These are phyloP conservation scores for Molossus molossus DNA, from an alignment of 2,797 vertebrate species.

Conservation along the genomic window DNA sequence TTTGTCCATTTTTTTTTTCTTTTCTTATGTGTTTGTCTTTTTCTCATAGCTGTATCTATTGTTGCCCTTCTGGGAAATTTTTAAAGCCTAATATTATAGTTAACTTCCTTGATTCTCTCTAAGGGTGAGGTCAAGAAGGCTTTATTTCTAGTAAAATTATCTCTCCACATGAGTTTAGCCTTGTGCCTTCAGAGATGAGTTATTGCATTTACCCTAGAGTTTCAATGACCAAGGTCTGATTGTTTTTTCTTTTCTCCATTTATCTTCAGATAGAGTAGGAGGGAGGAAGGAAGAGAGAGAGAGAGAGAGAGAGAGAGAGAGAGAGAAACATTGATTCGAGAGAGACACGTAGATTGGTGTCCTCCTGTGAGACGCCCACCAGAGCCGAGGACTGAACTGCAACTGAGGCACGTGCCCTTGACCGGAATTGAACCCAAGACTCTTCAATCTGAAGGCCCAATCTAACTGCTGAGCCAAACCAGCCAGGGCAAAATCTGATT, in stretches of 20 bases:
- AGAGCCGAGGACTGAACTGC: too few species aligned
- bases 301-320: too few species aligned
- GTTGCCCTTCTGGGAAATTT: conserved; percentile 34
- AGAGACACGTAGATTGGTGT: too few species aligned
- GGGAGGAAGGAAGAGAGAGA: too few species aligned
- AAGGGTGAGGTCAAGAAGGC: neutral
- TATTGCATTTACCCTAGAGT: conserved; percentile 31
- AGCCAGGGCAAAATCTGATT: neutral
- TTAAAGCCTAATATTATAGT: conserved; percentile 33
- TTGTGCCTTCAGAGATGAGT: conserved; percentile 19
- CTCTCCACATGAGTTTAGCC: neutral
- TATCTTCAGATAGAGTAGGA: too few species aligned
- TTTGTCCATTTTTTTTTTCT: neutral
- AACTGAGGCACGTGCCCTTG: too few species aligned
- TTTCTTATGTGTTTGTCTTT: conserved; percentile 4
- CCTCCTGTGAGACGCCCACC: too few species aligned
- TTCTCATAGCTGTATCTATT: neutral
- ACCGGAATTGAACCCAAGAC: too few species aligned
- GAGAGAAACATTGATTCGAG: too few species aligned
- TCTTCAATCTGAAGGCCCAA: too few species aligned
- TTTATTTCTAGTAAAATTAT: conserved; percentile 46
- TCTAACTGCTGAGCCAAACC: too few species aligned
- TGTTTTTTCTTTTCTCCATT: neutral
- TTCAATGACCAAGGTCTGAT: neutral
- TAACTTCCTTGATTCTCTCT: conserved; percentile 67